Evolutionary conservation across 2,888 invertebrate genomes (phyloP), one percentile per base, ranked within the genome.

Genomic region (Malthinus seriepunctatus): DNA sequence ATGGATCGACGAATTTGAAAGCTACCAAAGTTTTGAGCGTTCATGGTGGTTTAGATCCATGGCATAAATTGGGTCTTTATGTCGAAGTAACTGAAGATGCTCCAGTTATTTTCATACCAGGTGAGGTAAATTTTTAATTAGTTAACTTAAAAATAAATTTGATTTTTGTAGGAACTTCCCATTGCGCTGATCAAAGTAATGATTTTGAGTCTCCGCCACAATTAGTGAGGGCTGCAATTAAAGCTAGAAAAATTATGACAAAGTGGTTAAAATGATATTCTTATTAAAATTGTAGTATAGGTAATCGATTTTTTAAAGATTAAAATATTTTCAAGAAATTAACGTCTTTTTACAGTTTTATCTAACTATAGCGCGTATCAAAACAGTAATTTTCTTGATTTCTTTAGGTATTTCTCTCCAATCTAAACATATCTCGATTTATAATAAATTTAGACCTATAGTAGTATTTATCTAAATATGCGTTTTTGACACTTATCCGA

Each of bases 31-130:
- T 86, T 0, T 80, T 86, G 10, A 86, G 84, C 68, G 79, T 82
- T 0, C 85, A 86, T 66, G 86, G 86, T 3, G 80, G 82, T 33
- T 68, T 83, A 46, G 86, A 86, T 70, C 86, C 86, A 1, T 86
- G 84, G 83, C 82, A 83, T 65, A 74, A 75, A 33, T 73, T 86
- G 1, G 80, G 85, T 8, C 71, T 85, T 11, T 71, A 82, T 8
- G 73, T 81, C 64, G 80, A 82, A 66, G 62, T 55, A 2, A 60
- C 60, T 42, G 42, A 52, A 15, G 57, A 61, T 23, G 61, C 70
- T 6, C 70, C 72, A 6, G 69, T 68, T 14, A 63, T 71, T 58
- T 53, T 69, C 31, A 60, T 71, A 48, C 49, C 54, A 45, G 71
- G 69, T 67, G 65, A 52, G 31, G 3, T 35, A 7, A 37, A 15